phyloP scores from a whole-genome alignment of 2,797 vertebrate species.

The Phaenicophaeus curvirostris region DNA sequence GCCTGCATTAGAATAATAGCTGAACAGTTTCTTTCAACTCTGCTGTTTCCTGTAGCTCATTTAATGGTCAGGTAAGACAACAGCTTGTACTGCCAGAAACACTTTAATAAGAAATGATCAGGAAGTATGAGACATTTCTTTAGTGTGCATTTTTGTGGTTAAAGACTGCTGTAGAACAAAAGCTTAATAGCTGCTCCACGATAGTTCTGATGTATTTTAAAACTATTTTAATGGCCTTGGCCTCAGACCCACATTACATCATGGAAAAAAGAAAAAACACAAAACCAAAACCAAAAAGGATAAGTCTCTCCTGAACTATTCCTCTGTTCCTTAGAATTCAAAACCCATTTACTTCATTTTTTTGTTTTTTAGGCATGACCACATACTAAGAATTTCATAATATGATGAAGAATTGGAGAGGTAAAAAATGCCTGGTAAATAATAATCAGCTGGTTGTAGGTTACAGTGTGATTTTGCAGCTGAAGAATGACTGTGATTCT shows the following conservation, averaged over 20 bases:
- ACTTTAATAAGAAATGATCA: constrained; percentile 10
- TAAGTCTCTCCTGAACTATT: not conserved
- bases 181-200: not conserved
- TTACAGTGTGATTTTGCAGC: not conserved
- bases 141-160: not conserved
- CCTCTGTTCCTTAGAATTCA: not conserved
- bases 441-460: not conserved
- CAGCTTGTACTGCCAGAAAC: constrained; percentile 6
- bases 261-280: not conserved
- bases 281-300: no score
- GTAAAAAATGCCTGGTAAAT: not conserved
- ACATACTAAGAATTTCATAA: not conserved
- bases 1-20: not conserved
- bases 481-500: not conserved
- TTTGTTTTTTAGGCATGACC: not conserved
- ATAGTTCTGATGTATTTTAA: not conserved
- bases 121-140: not conserved
- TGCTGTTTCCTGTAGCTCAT: not conserved
- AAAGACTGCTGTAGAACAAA: not conserved
- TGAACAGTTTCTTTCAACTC: not conserved
- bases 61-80: not conserved
- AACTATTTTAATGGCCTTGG: not conserved
- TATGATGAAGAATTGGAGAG: not conserved
- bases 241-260: not conserved
- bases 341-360: not conserved